Base-by-base conservation (phyloP, 2,888 invertebrate genomes). In the Leuctra nigra region DNA sequence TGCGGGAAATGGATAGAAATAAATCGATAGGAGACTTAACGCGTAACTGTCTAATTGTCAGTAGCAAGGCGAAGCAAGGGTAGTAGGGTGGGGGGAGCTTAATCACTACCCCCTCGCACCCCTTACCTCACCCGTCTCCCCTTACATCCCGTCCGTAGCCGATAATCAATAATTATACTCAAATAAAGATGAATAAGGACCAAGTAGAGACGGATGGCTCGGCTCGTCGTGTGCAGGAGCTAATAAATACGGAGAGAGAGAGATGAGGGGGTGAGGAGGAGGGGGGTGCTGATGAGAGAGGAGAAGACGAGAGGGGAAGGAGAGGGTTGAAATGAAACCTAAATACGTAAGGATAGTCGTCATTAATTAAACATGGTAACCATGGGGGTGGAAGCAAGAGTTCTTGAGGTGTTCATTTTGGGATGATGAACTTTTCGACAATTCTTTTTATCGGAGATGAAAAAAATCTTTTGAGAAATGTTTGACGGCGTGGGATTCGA, bases 1-100 rank as follows among this genome's bases (percentile, higher is more conserved):
- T 50, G 50, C 50, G 50, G 50, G 35, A 50, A 50, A 50, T 50
- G 50, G 50, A 50, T 50, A 55, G 52, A 55, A 61, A 61, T 61
- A 61, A 61, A 61, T 61, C 60, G 60, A 61, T 61, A 61, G 54
- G 54, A 50, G 60, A 61, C 60, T 61, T 61, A 61, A 50, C 50
- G 60, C 60, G 71, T 70, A 74, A 73, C 73, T 72, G 73, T 73
- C 73, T 72, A 73, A 74, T 73, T 74, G 73, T 74, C 73, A 73
- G 73, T 69, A 67, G 70, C 60, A 60, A 60, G n/a, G 54, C 59
- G 54, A 57, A 55, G 41, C 41, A 41, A 3, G 41, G 41, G n/a
- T n/a, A n/a, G n/a, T 2, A 41, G 41, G 41, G 18, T 16, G 11
- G 41, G 75, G 75, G 76, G 75, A 75, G 77, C 77, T 77, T 77